phyloP scores from a whole-genome alignment of 2,888 invertebrate genomes.

The Euzophera pinguis region DNA sequence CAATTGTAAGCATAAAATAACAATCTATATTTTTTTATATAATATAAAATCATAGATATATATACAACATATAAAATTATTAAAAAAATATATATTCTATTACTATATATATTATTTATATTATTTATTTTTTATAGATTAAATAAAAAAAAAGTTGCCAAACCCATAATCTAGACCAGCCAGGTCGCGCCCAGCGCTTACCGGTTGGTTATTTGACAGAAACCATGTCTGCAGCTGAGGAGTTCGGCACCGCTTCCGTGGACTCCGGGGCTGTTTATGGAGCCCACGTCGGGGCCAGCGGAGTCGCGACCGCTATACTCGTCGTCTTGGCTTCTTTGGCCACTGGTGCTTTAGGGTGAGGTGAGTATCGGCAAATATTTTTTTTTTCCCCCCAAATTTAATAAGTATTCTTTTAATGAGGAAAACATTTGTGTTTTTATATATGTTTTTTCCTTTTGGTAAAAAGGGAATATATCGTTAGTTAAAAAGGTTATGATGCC shows the following conservation, averaged over 20 bases:
- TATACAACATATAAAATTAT: too few species aligned
- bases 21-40: too few species aligned
- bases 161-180: slow-evolving; percentile 40
- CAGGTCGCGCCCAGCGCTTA: slow-evolving; percentile 42
- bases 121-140: too few species aligned
- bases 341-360: slow-evolving; percentile 88
- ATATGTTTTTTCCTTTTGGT: too few species aligned
- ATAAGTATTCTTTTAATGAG: neutral
- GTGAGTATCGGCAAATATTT: slow-evolving; percentile 64
- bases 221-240: slow-evolving; percentile 63
- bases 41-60: too few species aligned
- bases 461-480: too few species aligned
- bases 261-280: slow-evolving; percentile 45
- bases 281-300: slow-evolving; percentile 75
- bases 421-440: too few species aligned
- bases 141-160: slow-evolving; percentile 18
- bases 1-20: too few species aligned
- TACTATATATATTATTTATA: too few species aligned
- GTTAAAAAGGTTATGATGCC: too few species aligned
- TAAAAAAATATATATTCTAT: too few species aligned
- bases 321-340: slow-evolving; percentile 83
- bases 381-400: too few species aligned
- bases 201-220: slow-evolving; percentile 55
- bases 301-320: slow-evolving; percentile 81
- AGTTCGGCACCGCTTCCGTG: slow-evolving; percentile 43